These are phyloP conservation scores for Drosophila sproati DNA, from an alignment of 1,140 invertebrate species.

Conservation along the genomic window DNA sequence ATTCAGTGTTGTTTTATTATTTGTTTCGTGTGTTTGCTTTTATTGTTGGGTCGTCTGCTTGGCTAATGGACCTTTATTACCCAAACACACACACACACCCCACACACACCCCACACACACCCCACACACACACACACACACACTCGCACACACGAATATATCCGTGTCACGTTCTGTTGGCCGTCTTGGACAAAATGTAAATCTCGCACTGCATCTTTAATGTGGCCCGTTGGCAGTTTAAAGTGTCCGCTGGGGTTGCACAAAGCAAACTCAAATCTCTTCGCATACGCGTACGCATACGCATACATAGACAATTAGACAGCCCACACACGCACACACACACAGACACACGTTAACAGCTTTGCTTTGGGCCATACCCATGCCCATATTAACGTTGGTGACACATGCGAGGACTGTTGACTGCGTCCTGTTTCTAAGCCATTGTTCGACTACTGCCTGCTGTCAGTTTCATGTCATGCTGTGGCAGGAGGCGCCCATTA, in stretches of 20 bases:
- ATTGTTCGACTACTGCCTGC: slow-evolving; percentile 56
- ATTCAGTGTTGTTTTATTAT: slow-evolving; percentile 77
- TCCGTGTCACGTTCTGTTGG: slow-evolving; percentile 24
- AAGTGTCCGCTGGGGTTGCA: slow-evolving; percentile 68
- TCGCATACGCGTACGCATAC: slow-evolving; percentile 16
- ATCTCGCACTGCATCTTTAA: slow-evolving; percentile 67
- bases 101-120: slow-evolving; percentile 2
- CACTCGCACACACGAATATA: slow-evolving; percentile 10
- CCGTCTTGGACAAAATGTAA: slow-evolving; percentile 62
- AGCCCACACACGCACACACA: slow-evolving; percentile 28
- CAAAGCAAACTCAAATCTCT: slow-evolving; percentile 45
- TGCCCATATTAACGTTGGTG: slow-evolving; percentile 12
- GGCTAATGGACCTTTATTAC: slow-evolving; percentile 65
- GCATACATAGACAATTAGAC: slow-evolving; percentile 67
- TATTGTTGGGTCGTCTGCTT: slow-evolving; percentile 40
- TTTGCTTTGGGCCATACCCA: slow-evolving; percentile 24
- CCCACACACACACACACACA: not conserved
- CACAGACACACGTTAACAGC: slow-evolving; percentile 30
- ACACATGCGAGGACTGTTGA: slow-evolving; percentile 25
- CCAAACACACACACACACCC: slow-evolving; percentile 16
- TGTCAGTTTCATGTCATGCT: slow-evolving; percentile 57
- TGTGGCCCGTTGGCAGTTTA: slow-evolving; percentile 67
- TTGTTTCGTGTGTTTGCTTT: slow-evolving; percentile 63
- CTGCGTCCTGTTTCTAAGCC: slow-evolving; percentile 32
- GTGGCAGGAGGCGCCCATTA: slow-evolving; percentile 11